Evolutionary conservation across 2,888 invertebrate genomes (phyloP).

Genomic region (Deilephila elpenor): DNA sequence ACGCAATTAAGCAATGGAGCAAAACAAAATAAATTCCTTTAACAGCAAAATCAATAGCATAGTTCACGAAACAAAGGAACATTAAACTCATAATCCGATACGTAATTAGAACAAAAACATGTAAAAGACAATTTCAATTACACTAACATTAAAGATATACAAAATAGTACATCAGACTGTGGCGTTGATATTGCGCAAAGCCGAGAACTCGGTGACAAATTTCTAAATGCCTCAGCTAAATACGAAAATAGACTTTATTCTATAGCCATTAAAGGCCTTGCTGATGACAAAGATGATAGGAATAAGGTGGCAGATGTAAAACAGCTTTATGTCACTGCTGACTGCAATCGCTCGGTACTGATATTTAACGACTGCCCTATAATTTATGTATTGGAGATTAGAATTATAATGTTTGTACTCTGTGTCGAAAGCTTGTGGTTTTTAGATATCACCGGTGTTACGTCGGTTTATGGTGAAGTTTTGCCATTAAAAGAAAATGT

Average conservation of each 20-base stretch:
- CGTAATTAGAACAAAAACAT: constrained; percentile 43
- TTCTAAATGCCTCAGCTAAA: constrained; percentile 36
- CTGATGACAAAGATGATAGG: constrained; percentile 39
- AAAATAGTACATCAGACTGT: constrained; percentile 58
- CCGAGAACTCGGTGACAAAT: constrained; percentile 52
- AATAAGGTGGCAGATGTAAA: constrained; percentile 59
- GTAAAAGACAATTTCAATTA: constrained; percentile 50
- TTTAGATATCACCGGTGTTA: constrained; percentile 51
- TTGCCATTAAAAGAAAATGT: constrained; percentile 23
- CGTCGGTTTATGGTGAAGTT: constrained; percentile 41
- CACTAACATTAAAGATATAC: constrained; percentile 50
- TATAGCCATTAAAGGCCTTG: constrained; percentile 44
- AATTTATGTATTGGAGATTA: constrained; percentile 77
- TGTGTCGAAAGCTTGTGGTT: constrained; percentile 64
- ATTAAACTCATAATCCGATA: constrained; percentile 24
- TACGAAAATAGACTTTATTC: constrained; percentile 49
- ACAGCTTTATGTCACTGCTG: constrained; percentile 75
- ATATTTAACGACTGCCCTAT: constrained; percentile 76
- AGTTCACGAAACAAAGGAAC: constrained; percentile 14
- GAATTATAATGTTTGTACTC: constrained; percentile 66
- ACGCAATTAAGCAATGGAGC: not conserved
- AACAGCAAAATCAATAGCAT: not conserved
- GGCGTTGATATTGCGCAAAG: constrained; percentile 70
- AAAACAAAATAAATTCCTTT: not conserved
- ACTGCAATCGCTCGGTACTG: constrained; percentile 74